phyloP scores from a whole-genome alignment of 2,888 invertebrate species.

The Sisyra terminalis region DNA sequence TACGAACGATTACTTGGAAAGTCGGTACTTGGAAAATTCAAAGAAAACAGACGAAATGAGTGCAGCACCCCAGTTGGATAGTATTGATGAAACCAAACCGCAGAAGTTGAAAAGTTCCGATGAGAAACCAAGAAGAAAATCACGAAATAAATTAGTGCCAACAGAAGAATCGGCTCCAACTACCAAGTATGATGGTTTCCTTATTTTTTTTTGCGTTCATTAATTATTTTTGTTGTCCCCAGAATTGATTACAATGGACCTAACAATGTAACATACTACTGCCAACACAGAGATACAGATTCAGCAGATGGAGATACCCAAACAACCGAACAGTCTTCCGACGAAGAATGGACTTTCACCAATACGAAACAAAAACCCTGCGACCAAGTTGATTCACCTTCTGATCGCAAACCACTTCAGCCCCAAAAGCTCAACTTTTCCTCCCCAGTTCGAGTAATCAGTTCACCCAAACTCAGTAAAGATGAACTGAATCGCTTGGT shows the following conservation, averaged over 20 bases:
- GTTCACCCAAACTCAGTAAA: conserved; percentile 29
- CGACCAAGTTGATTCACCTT: conserved; percentile 10
- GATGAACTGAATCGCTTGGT: conserved; percentile 58
- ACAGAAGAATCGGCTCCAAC: conserved; percentile 2
- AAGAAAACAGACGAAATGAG: too few species aligned
- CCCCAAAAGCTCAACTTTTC: conserved; percentile 6
- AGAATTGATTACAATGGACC: conserved; percentile 62
- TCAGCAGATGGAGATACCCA: conserved; percentile 31
- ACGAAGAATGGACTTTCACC: conserved; percentile 50
- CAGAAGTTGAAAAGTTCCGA: too few species aligned
- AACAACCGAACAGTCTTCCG: conserved; percentile 39
- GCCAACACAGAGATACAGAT: conserved; percentile 74
- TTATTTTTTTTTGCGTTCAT: background rate
- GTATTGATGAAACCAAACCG: too few species aligned
- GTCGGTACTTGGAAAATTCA: too few species aligned
- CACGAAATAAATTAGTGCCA: background rate
- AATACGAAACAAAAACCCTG: conserved; percentile 9
- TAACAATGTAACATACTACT: conserved; percentile 72
- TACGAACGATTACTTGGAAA: background rate
- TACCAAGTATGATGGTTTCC: background rate
- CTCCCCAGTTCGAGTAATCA: background rate
- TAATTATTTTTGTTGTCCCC: conserved; percentile 2
- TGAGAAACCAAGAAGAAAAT: too few species aligned
- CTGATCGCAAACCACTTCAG: conserved; percentile 17
- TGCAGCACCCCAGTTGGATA: too few species aligned